Conservation (phyloP, 2,888 invertebrate species). For the Osedax fenrisi region DNA sequence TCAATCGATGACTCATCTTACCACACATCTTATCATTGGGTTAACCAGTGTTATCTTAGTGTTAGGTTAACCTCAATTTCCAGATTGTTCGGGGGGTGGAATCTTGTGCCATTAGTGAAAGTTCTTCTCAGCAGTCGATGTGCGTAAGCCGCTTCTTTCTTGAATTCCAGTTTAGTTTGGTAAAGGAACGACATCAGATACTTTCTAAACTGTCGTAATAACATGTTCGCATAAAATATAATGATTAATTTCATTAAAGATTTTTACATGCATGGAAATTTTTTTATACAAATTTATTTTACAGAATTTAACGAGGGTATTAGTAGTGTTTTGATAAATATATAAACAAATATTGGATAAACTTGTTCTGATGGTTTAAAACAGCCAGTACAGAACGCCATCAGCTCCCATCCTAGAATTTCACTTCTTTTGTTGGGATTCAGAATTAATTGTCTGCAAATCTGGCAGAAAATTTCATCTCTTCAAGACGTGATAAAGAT, state of each 20-base stretch:
- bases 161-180: slow-evolving; percentile 27
- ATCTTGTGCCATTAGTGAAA: slow-evolving; percentile 34
- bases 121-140: slow-evolving; percentile 33
- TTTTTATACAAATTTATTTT: background rate
- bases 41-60: too few relatives aligned
- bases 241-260: background rate
- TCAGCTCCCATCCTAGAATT: slow-evolving; percentile 35
- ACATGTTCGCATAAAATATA: background rate
- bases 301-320: background rate
- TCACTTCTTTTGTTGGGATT: slow-evolving; percentile 33
- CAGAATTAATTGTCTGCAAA: slow-evolving; percentile 35
- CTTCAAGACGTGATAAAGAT: slow-evolving; percentile 32
- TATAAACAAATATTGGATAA: background rate
- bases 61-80: slow-evolving; percentile 36
- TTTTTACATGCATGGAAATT: too few relatives aligned
- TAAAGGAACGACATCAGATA: slow-evolving; percentile 33
- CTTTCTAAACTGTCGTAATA: slow-evolving; percentile 18
- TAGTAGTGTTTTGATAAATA: background rate
- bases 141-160: slow-evolving; percentile 32
- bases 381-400: slow-evolving; percentile 35
- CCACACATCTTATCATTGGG: too few relatives aligned
- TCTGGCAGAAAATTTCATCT: slow-evolving; percentile 37
- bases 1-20: too few relatives aligned
- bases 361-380: slow-evolving; percentile 36
- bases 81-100: slow-evolving; percentile 38